These are phyloP conservation scores for Colinus virginianus DNA, from an alignment of 2,113 vertebrate species.

Conservation along the genomic window DNA sequence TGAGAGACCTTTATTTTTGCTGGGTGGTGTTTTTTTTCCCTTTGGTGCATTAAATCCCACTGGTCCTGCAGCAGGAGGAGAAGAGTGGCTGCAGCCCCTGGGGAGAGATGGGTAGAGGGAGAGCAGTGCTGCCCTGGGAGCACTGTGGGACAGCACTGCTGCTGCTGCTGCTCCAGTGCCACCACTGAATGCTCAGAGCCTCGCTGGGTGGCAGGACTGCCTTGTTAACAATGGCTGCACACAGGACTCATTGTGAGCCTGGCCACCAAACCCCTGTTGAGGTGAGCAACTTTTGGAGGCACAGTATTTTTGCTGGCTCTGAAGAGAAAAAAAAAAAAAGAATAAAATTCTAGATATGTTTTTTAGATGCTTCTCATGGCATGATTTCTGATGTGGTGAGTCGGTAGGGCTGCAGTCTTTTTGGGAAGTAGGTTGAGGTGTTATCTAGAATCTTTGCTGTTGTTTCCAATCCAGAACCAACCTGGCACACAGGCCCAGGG, in stretches of 20 bases:
- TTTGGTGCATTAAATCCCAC: neutral
- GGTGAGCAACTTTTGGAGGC: neutral
- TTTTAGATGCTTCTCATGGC: neutral
- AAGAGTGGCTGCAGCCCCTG: neutral
- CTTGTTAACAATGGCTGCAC: neutral
- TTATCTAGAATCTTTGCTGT: neutral
- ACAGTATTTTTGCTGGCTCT: neutral
- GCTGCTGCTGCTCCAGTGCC: neutral
- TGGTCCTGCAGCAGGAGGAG: slow-evolving; percentile 16
- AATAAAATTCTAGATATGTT: neutral
- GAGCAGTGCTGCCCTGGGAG: neutral
- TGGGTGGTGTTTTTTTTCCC: neutral
- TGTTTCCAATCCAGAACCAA: neutral
- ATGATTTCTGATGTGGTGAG: neutral
- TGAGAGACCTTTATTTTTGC: slow-evolving; percentile 4
- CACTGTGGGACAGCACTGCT: neutral
- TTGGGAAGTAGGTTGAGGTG: neutral
- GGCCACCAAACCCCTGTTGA: neutral
- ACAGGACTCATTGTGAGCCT: rapidly evolving
- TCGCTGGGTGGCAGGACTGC: neutral
- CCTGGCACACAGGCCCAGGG: neutral
- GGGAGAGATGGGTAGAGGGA: neutral
- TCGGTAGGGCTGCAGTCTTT: neutral
- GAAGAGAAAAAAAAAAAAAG: neutral
- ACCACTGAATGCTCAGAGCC: neutral